These are phyloP conservation scores for Notodonta ziczac DNA, from an alignment of 2,888 invertebrate species.

Conservation along the genomic window DNA sequence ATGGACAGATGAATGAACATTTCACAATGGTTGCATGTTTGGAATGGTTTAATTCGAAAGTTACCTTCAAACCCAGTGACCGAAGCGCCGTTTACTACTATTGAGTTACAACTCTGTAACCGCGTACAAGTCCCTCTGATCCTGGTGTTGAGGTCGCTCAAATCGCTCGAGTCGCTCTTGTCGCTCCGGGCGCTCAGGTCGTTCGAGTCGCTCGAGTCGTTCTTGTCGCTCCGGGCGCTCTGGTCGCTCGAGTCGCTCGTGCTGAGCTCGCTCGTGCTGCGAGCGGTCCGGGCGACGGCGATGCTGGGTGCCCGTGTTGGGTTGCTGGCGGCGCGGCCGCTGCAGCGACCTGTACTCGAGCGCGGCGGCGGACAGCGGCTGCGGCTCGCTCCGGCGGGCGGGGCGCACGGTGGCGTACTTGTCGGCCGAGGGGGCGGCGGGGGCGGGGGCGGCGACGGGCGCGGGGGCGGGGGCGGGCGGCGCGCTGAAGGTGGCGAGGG, in stretches of 20 bases:
- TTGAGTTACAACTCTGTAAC: slow-evolving; percentile 80
- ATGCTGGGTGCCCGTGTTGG: slow-evolving; percentile 44
- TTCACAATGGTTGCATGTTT: too few species aligned
- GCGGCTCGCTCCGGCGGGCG: slow-evolving; percentile 71
- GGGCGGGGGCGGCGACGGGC: slow-evolving; percentile 52
- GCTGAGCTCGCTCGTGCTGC: slow-evolving; percentile 72
- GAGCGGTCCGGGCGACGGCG: slow-evolving; percentile 87
- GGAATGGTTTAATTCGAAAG: too few species aligned
- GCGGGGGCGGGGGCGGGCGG: slow-evolving; percentile 23
- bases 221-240: slow-evolving; percentile 87
- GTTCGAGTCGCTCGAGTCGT: slow-evolving; percentile 61
- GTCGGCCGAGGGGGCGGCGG: slow-evolving; percentile 45
- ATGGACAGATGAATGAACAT: too few species aligned
- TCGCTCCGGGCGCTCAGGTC: slow-evolving; percentile 7
- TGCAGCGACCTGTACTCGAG: slow-evolving; percentile 86
- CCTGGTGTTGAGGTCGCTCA: slow-evolving; percentile 81
- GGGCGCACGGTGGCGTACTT: slow-evolving; percentile 78
- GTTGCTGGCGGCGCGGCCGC: slow-evolving; percentile 73
- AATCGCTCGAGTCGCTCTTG: slow-evolving; percentile 78
- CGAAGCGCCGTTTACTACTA: slow-evolving; percentile 4
- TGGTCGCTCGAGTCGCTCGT: slow-evolving; percentile 83
- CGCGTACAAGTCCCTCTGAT: slow-evolving; percentile 87
- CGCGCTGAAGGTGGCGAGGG: slow-evolving; percentile 55
- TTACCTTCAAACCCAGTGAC: slow-evolving; percentile 7
- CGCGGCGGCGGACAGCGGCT: slow-evolving; percentile 82